Conservation (phyloP, 2,797 vertebrate species). For the Calcarius lapponicus region DNA sequence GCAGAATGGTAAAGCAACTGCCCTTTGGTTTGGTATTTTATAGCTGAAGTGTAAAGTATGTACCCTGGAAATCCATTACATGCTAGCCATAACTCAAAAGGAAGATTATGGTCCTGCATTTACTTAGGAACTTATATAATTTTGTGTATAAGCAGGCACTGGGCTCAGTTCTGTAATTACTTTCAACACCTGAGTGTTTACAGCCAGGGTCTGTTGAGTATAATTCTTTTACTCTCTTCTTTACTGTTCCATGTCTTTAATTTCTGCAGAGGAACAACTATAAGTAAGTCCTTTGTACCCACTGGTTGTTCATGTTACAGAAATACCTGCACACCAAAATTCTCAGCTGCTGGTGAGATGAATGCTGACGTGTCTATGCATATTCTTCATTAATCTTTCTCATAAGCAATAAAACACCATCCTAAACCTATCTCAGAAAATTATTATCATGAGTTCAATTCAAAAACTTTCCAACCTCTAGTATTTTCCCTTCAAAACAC, state of each 20-base stretch:
- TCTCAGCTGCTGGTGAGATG: not conserved
- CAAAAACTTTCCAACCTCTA: not conserved
- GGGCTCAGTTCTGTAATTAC: not conserved
- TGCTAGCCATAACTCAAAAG: not conserved
- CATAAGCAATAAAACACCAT: slow-evolving; percentile 50
- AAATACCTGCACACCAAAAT: not conserved
- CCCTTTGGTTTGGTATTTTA: not conserved
- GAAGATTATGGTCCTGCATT: not conserved
- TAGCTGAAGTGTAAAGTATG: not conserved
- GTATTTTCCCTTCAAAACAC: not conserved
- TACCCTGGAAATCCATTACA: not conserved
- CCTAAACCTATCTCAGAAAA: not conserved
- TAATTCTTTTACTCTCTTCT: not conserved
- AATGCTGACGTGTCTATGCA: slow-evolving; percentile 23
- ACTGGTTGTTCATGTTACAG: not conserved
- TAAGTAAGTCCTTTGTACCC: not conserved
- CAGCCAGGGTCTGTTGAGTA: not conserved
- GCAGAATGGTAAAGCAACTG: not conserved
- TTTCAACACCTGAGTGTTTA: not conserved
- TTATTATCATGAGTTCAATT: not conserved
- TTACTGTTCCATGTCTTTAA: not conserved
- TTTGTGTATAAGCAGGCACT: not conserved
- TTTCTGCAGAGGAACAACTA: not conserved
- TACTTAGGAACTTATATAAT: not conserved
- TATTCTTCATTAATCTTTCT: not conserved